Evolutionary conservation across 2,888 invertebrate species (phyloP).

Genomic region (Eupithecia tripunctaria): DNA sequence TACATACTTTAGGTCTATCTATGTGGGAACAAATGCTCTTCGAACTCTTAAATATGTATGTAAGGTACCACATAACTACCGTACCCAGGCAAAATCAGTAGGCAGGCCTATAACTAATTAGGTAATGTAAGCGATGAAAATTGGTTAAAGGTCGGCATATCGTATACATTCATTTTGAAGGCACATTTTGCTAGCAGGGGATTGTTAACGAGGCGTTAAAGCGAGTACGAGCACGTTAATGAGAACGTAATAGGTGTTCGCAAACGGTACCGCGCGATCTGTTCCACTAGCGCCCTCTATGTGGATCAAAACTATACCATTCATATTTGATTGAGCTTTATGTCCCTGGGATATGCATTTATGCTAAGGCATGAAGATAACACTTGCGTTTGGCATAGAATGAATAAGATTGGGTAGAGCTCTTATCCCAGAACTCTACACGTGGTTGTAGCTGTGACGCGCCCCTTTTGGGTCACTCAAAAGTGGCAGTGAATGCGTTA

Average conservation of each 20-base stretch:
- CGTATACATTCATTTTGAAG: constrained; percentile 66
- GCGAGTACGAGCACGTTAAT: constrained; percentile 68
- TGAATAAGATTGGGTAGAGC: background rate
- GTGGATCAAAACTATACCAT: constrained; percentile 19
- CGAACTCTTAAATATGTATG: background rate
- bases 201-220: constrained; percentile 72
- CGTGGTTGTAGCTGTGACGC: background rate
- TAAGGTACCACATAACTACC: background rate
- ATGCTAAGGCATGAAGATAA: background rate
- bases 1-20: background rate
- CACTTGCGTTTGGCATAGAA: background rate
- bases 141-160: constrained; percentile 49
- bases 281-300: constrained; percentile 51
- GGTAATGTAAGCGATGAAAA: constrained; percentile 44
- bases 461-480: background rate
- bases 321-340: constrained; percentile 10
- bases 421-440: background rate
- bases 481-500: background rate
- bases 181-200: constrained; percentile 65
- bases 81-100: background rate
- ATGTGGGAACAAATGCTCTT: background rate
- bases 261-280: constrained; percentile 57
- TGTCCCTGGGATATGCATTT: background rate
- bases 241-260: constrained; percentile 74
- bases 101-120: constrained; percentile 26